These are phyloP conservation scores for Apodemia duryi DNA, from an alignment of 2,888 invertebrate species.

Conservation along the genomic window DNA sequence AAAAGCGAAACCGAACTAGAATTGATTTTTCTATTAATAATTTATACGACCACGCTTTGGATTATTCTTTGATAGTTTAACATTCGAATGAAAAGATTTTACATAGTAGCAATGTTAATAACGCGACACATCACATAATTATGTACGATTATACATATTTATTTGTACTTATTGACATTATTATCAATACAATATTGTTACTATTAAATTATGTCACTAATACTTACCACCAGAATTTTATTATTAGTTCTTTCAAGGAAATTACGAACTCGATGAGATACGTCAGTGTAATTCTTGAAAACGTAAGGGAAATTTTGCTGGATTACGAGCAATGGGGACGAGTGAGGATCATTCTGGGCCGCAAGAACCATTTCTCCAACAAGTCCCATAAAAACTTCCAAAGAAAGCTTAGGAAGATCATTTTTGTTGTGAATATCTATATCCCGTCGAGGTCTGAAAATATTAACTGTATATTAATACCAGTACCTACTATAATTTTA, in stretches of 20 bases:
- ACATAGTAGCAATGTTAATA: not conserved
- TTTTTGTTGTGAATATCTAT: not conserved
- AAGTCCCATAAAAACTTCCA: not conserved
- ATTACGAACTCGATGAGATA: not conserved
- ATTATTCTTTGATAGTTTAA: not conserved
- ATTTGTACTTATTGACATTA: no score
- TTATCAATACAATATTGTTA: no score
- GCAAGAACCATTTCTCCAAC: not conserved
- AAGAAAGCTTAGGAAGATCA: not conserved
- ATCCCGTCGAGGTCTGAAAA: not conserved
- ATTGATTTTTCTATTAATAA: constrained; percentile 1
- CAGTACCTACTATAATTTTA: no score
- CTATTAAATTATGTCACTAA: no score
- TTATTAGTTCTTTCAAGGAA: not conserved
- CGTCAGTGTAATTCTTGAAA: not conserved
- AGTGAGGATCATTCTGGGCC: not conserved
- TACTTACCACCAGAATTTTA: not conserved
- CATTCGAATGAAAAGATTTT: not conserved
- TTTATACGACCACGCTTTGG: not conserved
- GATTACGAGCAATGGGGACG: not conserved
- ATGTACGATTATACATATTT: no score
- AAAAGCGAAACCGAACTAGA: not conserved
- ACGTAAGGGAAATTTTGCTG: not conserved
- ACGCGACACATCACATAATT: not conserved
- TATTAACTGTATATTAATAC: not conserved